A percentile compares a stretch with the other conserved stretches of the same genome.
Conservation (phyloP, 2,113 vertebrate genomes). For the Amazona vittata region DNA sequence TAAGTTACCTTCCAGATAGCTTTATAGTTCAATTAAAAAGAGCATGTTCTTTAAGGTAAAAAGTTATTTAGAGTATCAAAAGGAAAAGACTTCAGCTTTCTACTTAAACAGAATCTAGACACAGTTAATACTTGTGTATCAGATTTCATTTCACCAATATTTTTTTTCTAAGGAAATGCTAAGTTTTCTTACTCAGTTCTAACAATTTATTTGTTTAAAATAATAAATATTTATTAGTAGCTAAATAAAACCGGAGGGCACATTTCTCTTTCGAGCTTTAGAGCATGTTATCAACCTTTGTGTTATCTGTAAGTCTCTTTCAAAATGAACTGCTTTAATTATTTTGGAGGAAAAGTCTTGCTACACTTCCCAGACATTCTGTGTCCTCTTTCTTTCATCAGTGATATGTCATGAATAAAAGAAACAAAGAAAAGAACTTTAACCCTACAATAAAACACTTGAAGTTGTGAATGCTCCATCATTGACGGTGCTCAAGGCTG, state of each 20-base stretch:
- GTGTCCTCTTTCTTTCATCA: conserved; percentile 11
- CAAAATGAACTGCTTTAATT: conserved; percentile 31
- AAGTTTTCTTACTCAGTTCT: neutral
- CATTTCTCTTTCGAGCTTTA: neutral
- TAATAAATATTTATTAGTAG: neutral
- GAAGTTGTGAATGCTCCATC: too few relatives aligned
- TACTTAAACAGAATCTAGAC: neutral
- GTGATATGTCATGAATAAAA: neutral
- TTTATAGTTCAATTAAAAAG: neutral
- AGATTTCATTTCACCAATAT: neutral
- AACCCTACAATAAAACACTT: conserved; percentile 8
- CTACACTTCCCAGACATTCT: neutral
- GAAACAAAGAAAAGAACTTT: neutral
- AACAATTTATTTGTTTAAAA: neutral
- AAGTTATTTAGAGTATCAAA: neutral
- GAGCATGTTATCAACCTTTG: conserved; percentile 13
- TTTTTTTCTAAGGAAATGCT: neutral
- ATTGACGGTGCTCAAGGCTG: too few relatives aligned
- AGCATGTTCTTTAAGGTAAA: neutral
- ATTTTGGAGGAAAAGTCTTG: conserved; percentile 24
- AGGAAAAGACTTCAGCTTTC: neutral
- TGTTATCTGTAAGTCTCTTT: neutral
- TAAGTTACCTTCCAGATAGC: neutral
- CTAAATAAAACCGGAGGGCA: neutral
- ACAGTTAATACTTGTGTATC: neutral